A percentile compares a stretch with the other conserved stretches of the same genome.
phyloP scores from a whole-genome alignment of 2,888 invertebrate genomes.

The Catocala fraxini region DNA sequence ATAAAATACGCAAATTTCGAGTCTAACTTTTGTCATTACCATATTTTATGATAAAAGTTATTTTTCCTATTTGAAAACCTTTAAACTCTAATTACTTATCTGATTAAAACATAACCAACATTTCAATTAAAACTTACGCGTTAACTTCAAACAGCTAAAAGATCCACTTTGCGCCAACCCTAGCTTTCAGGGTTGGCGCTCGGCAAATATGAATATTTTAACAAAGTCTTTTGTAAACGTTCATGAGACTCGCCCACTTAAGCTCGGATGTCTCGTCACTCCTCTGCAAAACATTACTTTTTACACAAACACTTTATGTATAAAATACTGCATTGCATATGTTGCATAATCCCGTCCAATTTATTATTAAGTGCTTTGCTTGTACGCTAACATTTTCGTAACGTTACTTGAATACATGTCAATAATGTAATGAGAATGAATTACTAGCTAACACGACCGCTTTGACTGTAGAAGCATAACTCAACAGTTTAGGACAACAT shows the following conservation, averaged over 20 bases:
- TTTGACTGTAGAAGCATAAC: too few relatives aligned
- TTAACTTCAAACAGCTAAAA: slow-evolving; percentile 22
- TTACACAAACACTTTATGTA: slow-evolving; percentile 27
- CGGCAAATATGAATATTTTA: slow-evolving; percentile 68
- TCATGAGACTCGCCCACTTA: slow-evolving; percentile 59
- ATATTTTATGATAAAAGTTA: too few relatives aligned
- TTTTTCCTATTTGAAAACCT: too few relatives aligned
- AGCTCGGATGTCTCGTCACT: slow-evolving; percentile 50
- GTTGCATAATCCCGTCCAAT: slow-evolving; percentile 13
- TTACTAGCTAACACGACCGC: background rate
- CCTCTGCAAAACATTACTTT: slow-evolving; percentile 38
- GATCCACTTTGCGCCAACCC: slow-evolving; percentile 32
- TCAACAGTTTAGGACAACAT: too few relatives aligned
- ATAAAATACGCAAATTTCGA: too few relatives aligned
- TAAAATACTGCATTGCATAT: slow-evolving; percentile 11
- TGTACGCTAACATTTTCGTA: background rate
- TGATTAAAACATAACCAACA: background rate
- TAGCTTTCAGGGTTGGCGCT: slow-evolving; percentile 42
- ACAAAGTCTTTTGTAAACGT: slow-evolving; percentile 62
- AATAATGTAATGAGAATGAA: background rate
- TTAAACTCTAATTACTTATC: too few relatives aligned
- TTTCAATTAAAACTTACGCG: slow-evolving; percentile 28
- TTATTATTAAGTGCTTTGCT: slow-evolving; percentile 5
- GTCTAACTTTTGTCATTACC: too few relatives aligned
- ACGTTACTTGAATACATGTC: too few relatives aligned